Evolutionary conservation across 2,888 invertebrate species (phyloP), one percentile per base, ranked within the genome.

Genomic region (Agonopterix subpropinquella): DNA sequence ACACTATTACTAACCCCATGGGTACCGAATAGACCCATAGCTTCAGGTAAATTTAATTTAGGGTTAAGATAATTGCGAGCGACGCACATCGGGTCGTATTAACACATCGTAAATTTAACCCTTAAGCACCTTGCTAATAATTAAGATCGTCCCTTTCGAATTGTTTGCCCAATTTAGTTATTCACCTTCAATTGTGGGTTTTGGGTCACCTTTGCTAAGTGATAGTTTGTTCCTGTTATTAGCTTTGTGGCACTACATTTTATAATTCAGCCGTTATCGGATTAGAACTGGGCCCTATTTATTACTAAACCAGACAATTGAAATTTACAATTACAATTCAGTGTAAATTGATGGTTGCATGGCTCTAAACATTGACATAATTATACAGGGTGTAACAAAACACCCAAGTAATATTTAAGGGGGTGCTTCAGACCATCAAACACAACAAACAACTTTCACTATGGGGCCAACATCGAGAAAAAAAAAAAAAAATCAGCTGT

Each of bases 31-130:
- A 63, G 62, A 64, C 69, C 63, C 50, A 57, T 61, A 63, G 60
- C 63, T 68, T 71, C 85, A 87, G 86, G 86, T 87, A 75, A 81
- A 85, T 83, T 85, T 79, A 85, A 86, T 81, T 77, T 73, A 70
- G 72, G 78, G 76, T 76, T 71, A 73, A 62, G 68, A 63, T 81
- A 83, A 85, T 82, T 77, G 78, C 65, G 61, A 62, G 58, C 70
- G 83, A 80, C 80, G 71, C 67, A 72, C 77, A 74, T 78, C 69
- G 80, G 76, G 67, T 67, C 67, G 61, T 77, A 85, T 85, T 85
- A 86, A 80, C 86, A 85, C 82, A 67, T 82, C 80, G 80, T 84
- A 85, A 82, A 83, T 85, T 83, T 70, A 77, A 80, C 80, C 83
- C 80, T 72, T 73, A 77, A 85, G 78, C 77, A 84, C 84, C 84